Base-by-base conservation (phyloP, 2,113 vertebrate species). In the Eulacestoma nigropectus region DNA sequence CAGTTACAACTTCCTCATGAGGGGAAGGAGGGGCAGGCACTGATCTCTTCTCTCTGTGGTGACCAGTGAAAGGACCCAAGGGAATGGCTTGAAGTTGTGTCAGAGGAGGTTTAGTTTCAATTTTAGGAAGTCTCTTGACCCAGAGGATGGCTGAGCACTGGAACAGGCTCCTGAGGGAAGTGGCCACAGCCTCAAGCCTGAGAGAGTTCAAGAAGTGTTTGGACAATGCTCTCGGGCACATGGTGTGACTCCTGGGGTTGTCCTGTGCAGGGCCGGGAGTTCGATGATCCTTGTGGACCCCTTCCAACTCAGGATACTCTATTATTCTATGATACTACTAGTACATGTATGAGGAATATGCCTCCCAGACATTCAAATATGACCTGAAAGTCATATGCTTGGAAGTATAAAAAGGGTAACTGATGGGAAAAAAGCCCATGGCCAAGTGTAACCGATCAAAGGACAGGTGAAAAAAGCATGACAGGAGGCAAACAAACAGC, bases 31-130 rank as follows among this genome's bases (percentile, higher is more conserved):
- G 20, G 4, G 5, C 11, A 60, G 39, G 1, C 37, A 59, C 23
- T 59, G 60, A 67, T 82, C 13, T 46, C 37, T 64, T 3, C 25
- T 3, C 25, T 67, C 57, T 46, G 7, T n/a, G 7, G 16, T 52
- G 16, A 19, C 26, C 26, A 27, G 10, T 11, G 59, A 29, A 10
- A 59, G 33, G 6, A 5, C 18, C 15, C 1, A 0, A 81, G 23
- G 25, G 11, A 82, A 60, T 26, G 13, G 19, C n/a, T 47, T 46
- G 25, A 39, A n/a, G 9, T 5, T 29, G 13, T 39, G 4, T 53
- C 39, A 67, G 39, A 16, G 3, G 4, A n/a, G 29, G 9, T 30
- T 81, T 30, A 46, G 23, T 21, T 50, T 33, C 19, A 11, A 57
- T 65, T 65, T 81, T 53, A 41, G 20, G n/a, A 53, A 82, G 6